Evolutionary conservation across 2,888 invertebrate species (phyloP).

Genomic region (Cephalotes varians): DNA sequence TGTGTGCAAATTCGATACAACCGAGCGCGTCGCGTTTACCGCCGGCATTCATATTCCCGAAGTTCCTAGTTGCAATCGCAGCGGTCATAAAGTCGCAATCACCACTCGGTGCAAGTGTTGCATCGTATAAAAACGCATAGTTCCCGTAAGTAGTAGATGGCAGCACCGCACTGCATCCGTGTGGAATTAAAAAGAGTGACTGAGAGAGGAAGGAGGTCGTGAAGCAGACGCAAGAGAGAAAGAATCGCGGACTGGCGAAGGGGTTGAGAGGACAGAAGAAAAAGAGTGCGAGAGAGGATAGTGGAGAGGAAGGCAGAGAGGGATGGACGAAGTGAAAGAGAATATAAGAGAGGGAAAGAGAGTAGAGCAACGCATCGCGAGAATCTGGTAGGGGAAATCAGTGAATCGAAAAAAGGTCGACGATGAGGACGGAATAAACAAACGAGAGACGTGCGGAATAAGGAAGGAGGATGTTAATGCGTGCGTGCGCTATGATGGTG

Average conservation of each 20-base stretch:
- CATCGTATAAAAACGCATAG: conserved; percentile 71
- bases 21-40: background rate
- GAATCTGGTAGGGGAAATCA: conserved; percentile 50
- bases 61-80: conserved; percentile 17
- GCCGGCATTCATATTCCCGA: conserved; percentile 39
- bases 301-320: background rate
- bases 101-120: conserved; percentile 59
- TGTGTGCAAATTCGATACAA: conserved; percentile 4
- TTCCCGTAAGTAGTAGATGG: conserved; percentile 79
- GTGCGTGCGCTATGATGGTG: conserved; percentile 50
- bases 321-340: background rate
- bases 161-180: conserved; percentile 79
- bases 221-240: conserved; percentile 58
- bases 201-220: conserved; percentile 52
- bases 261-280: conserved; percentile 39
- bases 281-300: background rate
- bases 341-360: background rate
- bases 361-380: conserved; percentile 4
- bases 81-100: conserved; percentile 34
- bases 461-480: conserved; percentile 47
- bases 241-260: conserved; percentile 29
- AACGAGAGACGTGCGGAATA: conserved; percentile 29
- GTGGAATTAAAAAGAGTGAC: conserved; percentile 71
- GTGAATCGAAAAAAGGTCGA: conserved; percentile 52
- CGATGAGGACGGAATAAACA: conserved; percentile 26